These are phyloP conservation scores for Dreissena rostriformis DNA, from an alignment of 1,140 invertebrate genomes.

Conservation along the genomic window DNA sequence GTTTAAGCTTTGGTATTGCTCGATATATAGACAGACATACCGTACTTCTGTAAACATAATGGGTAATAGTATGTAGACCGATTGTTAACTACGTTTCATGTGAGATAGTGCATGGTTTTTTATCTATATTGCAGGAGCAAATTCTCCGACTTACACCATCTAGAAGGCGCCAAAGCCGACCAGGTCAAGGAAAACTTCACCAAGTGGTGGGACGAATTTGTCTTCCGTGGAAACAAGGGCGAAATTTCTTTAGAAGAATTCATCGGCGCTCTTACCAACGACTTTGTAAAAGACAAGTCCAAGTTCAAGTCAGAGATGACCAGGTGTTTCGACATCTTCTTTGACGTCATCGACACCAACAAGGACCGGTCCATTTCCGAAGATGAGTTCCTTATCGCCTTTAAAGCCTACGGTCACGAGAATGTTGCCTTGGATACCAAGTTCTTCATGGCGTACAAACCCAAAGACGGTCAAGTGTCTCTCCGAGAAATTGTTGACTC, in stretches of 20 bases:
- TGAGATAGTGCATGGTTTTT: neutral
- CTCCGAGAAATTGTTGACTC: constrained; percentile 57
- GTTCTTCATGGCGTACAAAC: constrained; percentile 59
- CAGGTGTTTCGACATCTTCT: constrained; percentile 59
- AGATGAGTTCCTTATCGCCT: constrained; percentile 64
- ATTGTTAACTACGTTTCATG: too few species aligned
- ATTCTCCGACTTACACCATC: constrained; percentile 58
- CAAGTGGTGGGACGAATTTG: constrained; percentile 47
- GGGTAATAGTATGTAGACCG: too few species aligned
- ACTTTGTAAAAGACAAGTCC: constrained; percentile 50
- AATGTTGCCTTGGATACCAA: constrained; percentile 59
- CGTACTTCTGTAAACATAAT: too few species aligned
- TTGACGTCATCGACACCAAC: constrained; percentile 65
- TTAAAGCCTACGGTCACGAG: constrained; percentile 65
- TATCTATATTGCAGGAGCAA: constrained; percentile 41
- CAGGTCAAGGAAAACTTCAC: constrained; percentile 26
- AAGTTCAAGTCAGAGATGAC: constrained; percentile 48
- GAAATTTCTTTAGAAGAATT: constrained; percentile 52
- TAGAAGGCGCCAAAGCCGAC: constrained; percentile 54
- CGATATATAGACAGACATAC: too few species aligned
- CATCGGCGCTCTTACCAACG: constrained; percentile 6
- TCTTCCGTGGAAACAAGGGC: constrained; percentile 39
- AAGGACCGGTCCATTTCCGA: constrained; percentile 64
- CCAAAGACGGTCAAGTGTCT: constrained; percentile 47
- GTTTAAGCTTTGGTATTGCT: too few species aligned